Conservation (phyloP, 1,140 invertebrate species). For the Saccostrea echinata region DNA sequence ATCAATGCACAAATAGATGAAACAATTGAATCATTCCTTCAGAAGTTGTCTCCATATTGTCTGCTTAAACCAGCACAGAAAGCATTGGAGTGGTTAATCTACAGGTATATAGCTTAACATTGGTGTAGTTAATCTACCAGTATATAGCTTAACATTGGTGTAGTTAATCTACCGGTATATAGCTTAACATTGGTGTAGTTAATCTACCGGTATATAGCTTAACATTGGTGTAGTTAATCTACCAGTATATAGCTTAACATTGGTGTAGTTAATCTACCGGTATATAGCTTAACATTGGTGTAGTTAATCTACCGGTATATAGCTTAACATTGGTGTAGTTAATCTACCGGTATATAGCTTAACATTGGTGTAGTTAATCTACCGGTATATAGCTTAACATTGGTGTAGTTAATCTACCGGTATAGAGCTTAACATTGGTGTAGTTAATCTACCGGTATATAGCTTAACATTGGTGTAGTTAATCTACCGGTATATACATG, state of each 20-base stretch:
- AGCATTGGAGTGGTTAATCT: conserved; percentile 95
- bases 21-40: conserved; percentile 89
- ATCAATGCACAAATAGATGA: conserved; percentile 89
- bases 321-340: conserved; percentile 91
- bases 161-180: conserved; percentile 90
- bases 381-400: conserved; percentile 82
- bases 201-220: conserved; percentile 83
- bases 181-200: conserved; percentile 91
- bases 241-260: conserved; percentile 82
- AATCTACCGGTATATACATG: conserved; percentile 84
- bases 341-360: conserved; percentile 83
- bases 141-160: conserved; percentile 85
- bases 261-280: conserved; percentile 94
- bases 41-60: conserved; percentile 92
- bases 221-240: conserved; percentile 94
- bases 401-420: conserved; percentile 94
- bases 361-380: conserved; percentile 94
- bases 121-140: conserved; percentile 94
- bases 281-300: conserved; percentile 85
- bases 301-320: conserved; percentile 90
- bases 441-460: conserved; percentile 90
- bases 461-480: conserved; percentile 91
- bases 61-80: conserved; percentile 91
- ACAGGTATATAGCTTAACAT: conserved; percentile 82
- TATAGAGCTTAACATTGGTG: conserved; percentile 85